phyloP scores from a whole-genome alignment of 2,113 vertebrate genomes.

The Poeciliopsis prolifica region DNA sequence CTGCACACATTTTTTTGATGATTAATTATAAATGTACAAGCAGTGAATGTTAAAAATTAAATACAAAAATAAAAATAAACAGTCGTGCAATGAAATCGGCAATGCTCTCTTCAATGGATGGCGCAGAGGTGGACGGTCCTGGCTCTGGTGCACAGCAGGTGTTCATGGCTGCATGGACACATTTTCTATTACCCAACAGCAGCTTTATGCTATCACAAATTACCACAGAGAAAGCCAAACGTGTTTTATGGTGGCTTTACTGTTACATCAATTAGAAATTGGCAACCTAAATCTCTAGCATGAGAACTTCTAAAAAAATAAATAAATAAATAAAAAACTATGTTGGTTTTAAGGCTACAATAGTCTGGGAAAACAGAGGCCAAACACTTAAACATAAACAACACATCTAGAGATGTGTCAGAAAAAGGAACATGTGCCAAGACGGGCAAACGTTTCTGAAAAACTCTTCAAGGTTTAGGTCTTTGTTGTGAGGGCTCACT shows the following conservation, averaged over 20 bases:
- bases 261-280: neutral
- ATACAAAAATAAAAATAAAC: neutral
- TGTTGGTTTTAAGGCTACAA: neutral
- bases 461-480: neutral
- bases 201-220: neutral
- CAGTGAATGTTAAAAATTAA: neutral
- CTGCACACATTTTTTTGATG: neutral
- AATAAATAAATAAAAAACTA: neutral
- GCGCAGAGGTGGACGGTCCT: too few species aligned
- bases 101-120: too few species aligned
- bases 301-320: neutral
- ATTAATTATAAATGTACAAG: neutral
- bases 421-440: neutral
- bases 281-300: neutral
- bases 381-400: neutral
- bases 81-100: neutral
- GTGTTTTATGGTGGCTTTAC: too few species aligned
- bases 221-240: too few species aligned
- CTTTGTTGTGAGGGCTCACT: neutral
- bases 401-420: neutral
- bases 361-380: neutral
- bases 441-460: neutral
- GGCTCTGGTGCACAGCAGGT: neutral
- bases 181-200: neutral
- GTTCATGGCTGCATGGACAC: neutral